Conservation (phyloP, 2,888 invertebrate genomes). For the Spodoptera picta region DNA sequence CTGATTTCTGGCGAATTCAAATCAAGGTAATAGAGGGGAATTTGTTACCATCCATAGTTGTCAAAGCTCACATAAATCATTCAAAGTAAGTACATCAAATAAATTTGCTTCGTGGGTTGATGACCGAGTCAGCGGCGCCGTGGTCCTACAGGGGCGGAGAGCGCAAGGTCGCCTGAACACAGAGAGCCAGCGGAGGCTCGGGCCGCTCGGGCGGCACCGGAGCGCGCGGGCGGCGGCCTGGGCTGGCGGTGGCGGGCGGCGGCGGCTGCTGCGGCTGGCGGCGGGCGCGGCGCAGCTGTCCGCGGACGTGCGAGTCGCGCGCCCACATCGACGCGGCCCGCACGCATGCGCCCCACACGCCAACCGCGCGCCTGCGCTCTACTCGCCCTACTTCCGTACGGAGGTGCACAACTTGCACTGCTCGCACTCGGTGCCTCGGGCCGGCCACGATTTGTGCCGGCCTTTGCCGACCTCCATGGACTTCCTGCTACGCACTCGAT, state of each 20-base stretch:
- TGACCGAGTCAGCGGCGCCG: too few relatives aligned
- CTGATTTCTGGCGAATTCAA: too few relatives aligned
- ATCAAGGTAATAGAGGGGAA: too few relatives aligned
- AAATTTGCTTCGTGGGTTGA: too few relatives aligned
- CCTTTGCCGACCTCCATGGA: too few relatives aligned
- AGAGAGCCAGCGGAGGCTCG: neutral
- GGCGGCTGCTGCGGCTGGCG: conserved; percentile 16
- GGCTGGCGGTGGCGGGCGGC: conserved; percentile 4
- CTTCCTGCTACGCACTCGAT: conserved; percentile 2
- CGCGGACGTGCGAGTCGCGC: conserved; percentile 27
- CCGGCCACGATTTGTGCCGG: too few relatives aligned
- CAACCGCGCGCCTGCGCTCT: conserved; percentile 28
- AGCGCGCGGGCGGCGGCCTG: conserved; percentile 20
- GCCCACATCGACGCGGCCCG: conserved; percentile 49
- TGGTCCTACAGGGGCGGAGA: too few relatives aligned
- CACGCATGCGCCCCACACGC: conserved; percentile 56
- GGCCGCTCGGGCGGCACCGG: conserved; percentile 18
- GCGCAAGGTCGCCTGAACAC: conserved; percentile 5
- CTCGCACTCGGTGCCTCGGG: neutral
- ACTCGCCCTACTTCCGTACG: conserved; percentile 17
- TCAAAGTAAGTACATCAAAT: conserved; percentile 2
- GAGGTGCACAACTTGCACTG: neutral
- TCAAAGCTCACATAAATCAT: conserved; percentile 35
- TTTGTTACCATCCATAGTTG: conserved; percentile 1
- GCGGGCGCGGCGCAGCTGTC: conserved; percentile 11